Conservation (phyloP, 2,797 vertebrate genomes). For the Natrix natrix region DNA sequence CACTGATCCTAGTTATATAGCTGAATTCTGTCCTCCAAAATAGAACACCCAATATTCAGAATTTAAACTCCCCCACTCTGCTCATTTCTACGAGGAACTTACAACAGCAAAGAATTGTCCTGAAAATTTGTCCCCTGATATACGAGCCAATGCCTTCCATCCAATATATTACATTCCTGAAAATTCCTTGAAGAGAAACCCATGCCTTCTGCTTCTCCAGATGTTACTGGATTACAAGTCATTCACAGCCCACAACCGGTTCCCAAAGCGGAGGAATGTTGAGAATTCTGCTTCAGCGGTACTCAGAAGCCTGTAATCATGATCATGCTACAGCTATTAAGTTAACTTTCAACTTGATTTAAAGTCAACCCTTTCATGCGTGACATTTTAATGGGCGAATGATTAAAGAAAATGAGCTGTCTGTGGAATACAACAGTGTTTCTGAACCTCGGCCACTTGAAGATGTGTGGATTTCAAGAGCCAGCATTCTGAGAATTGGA, state of each 20-base stretch:
- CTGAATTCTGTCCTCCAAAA: background rate
- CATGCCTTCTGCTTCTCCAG: background rate
- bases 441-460: background rate
- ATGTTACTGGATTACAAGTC: background rate
- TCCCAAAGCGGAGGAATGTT: background rate
- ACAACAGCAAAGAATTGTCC: background rate
- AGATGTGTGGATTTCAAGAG: background rate
- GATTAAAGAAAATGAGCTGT: background rate
- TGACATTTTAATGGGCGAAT: background rate
- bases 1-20: background rate
- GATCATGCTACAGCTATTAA: background rate
- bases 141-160: background rate
- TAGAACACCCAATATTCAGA: background rate
- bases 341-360: background rate
- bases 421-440: background rate
- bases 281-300: background rate
- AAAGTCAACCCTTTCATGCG: background rate
- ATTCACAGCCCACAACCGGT: background rate
- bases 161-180: background rate
- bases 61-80: background rate
- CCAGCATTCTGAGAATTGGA: background rate
- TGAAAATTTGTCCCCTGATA: background rate
- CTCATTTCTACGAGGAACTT: background rate
- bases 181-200: background rate
- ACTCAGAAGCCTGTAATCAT: background rate